These are phyloP conservation scores for Vidua macroura DNA, from an alignment of 2,113 vertebrate genomes.

Conservation along the genomic window DNA sequence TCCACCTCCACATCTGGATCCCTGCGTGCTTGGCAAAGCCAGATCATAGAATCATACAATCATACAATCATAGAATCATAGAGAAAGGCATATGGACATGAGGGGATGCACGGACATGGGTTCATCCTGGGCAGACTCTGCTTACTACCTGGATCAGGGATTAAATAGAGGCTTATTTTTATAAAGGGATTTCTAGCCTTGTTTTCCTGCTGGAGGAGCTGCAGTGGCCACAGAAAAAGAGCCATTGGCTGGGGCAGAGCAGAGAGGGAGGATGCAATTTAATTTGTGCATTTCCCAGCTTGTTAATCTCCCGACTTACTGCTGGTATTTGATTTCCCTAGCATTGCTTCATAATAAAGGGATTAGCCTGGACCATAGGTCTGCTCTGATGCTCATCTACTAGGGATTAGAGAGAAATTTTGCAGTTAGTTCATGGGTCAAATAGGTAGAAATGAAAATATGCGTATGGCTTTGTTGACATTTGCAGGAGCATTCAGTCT, in stretches of 20 bases:
- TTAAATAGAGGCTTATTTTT: conserved; percentile 13
- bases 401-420: conserved; percentile 32
- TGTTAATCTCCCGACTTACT: conserved; percentile 34
- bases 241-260: not conserved
- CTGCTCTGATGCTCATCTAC: conserved; percentile 46
- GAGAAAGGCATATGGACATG: not conserved
- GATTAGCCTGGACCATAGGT: conserved; percentile 41
- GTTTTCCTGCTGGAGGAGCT: not conserved
- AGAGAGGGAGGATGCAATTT: conserved; percentile 34
- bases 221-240: not conserved
- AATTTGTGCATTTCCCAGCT: conserved; percentile 59
- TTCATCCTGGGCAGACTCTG: not conserved
- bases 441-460: not conserved
- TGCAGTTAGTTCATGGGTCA: conserved; percentile 40
- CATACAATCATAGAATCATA: not conserved
- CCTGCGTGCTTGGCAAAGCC: not conserved
- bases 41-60: not conserved
- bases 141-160: not conserved
- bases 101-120: fast-evolving
- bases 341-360: conserved; percentile 8
- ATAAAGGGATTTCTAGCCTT: conserved; percentile 21
- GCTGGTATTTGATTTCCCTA: conserved; percentile 42
- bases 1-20: not conserved
- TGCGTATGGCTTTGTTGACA: not conserved
- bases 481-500: not conserved